Percentiles rank a stretch among this genome's conserved stretches.
These are phyloP conservation scores for Phrynosoma platyrhinos DNA, from an alignment of 2,113 vertebrate genomes.

Conservation along the genomic window DNA sequence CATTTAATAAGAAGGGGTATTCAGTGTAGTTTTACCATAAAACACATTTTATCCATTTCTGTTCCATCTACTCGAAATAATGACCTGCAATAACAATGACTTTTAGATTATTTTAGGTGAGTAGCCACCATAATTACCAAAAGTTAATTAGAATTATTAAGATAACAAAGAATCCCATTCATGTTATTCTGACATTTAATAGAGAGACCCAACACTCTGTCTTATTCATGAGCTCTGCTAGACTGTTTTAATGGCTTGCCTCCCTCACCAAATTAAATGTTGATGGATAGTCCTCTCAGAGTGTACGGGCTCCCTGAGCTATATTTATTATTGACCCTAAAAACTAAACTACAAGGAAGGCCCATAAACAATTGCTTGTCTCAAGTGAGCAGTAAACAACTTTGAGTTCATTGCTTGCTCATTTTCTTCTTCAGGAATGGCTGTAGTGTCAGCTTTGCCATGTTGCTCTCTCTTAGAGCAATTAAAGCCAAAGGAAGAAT, in stretches of 20 bases:
- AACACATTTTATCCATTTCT: conserved; percentile 59
- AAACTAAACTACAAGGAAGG: conserved; percentile 57
- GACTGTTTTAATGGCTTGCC: conserved; percentile 62
- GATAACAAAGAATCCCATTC: conserved; percentile 70
- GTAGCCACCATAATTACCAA: conserved; percentile 75
- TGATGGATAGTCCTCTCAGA: conserved; percentile 65
- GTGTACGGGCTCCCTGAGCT: conserved; percentile 53
- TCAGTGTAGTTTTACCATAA: conserved; percentile 60
- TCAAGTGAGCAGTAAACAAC: conserved; percentile 53
- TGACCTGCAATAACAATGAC: conserved; percentile 65
- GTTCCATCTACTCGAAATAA: conserved; percentile 61
- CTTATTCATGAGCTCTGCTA: conserved; percentile 68
- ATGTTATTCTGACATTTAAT: conserved; percentile 70
- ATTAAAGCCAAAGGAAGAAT: conserved; percentile 8
- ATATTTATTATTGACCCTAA: conserved; percentile 64
- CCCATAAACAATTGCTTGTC: conserved; percentile 54
- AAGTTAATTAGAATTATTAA: conserved; percentile 80
- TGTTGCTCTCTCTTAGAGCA: background rate
- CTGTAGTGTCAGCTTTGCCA: background rate
- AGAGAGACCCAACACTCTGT: conserved; percentile 59
- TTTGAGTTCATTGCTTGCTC: conserved; percentile 45
- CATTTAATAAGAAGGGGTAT: conserved; percentile 42
- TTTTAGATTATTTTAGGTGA: conserved; percentile 42
- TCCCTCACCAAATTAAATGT: conserved; percentile 73
- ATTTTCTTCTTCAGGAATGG: conserved; percentile 21